Conservation (phyloP, 2,797 vertebrate genomes). For the Periparus ater region DNA sequence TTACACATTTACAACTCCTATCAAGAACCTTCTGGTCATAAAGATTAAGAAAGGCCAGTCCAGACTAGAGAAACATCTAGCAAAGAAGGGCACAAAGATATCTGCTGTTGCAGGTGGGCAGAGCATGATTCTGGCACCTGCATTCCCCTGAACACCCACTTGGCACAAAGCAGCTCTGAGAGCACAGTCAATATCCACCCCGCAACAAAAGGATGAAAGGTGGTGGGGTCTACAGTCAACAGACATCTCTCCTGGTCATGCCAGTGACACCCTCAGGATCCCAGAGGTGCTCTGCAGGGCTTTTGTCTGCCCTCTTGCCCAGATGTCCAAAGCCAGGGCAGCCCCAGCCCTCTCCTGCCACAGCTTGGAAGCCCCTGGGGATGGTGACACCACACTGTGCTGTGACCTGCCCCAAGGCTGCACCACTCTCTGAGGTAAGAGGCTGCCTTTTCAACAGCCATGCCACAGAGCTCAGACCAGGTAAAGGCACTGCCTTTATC, state of each 20-base stretch:
- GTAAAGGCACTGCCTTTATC: neutral
- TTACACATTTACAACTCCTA: neutral
- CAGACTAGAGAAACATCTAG: neutral
- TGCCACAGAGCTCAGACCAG: neutral
- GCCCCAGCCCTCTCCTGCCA: neutral
- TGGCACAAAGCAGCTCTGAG: neutral
- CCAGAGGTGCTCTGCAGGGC: neutral
- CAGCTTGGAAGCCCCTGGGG: neutral
- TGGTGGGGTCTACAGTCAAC: neutral
- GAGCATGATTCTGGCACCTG: neutral
- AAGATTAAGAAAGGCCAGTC: neutral
- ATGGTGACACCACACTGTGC: neutral
- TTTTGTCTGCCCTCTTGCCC: neutral
- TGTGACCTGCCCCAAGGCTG: neutral
- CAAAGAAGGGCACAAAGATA: neutral
- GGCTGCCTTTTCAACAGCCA: neutral
- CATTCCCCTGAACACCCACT: rapidly evolving
- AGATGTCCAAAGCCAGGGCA: neutral
- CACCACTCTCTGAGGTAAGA: neutral
- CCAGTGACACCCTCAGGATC: neutral
- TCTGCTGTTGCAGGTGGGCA: neutral
- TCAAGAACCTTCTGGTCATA: neutral
- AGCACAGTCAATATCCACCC: neutral
- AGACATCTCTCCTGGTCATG: neutral
- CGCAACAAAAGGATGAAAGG: neutral